Evolutionary conservation across 2,888 invertebrate genomes (phyloP), one percentile per base, ranked within the genome.

Genomic region (Uloborus plumipes): DNA sequence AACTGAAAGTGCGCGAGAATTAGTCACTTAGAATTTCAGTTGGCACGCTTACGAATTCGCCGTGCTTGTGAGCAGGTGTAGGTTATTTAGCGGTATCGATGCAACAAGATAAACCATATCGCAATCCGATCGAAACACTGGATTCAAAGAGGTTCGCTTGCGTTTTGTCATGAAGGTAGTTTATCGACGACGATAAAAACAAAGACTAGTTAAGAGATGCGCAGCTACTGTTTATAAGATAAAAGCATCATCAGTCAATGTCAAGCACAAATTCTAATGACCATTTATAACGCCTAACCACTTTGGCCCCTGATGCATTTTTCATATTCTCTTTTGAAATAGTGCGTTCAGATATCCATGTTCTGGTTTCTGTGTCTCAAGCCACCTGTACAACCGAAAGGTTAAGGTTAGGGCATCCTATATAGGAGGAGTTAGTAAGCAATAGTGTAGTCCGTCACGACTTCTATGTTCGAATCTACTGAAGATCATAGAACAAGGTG

Each of bases 311-410:
- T 15, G 50, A 71, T 72, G 78, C 72, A 78, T 78, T 72, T 78
- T 77, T 77, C 77, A 77, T 77, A 77, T 70, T 66, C 58, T 67
- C 67, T 62, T 76, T 78, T 78, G 65, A 72, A 78, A 78, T 78
- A 51, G 65, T 66, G 59, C 51, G 59, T 78, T 65, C 71, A 51
- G 72, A 62, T 62, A 55, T 71, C 69, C 69, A 71, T 53, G 65
- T 71, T 78, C 50, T 53, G 67, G 49, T 70, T 77, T 64, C 53
- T 39, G 31, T 51, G 51, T 66, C 51, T 50, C 15, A 39, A 53
- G 64, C 69, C 71, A 78, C 65, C 71, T 78, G 71, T 50, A 39
- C 65, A 65, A 16, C 73, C 39, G 75, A 67, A 73, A 61, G 61
- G 72, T 72, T 65, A 73, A 71, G 71, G 65, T 51, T 53, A 70